Base-by-base conservation (phyloP, 1,140 invertebrate genomes). In the Ericerus pela region DNA sequence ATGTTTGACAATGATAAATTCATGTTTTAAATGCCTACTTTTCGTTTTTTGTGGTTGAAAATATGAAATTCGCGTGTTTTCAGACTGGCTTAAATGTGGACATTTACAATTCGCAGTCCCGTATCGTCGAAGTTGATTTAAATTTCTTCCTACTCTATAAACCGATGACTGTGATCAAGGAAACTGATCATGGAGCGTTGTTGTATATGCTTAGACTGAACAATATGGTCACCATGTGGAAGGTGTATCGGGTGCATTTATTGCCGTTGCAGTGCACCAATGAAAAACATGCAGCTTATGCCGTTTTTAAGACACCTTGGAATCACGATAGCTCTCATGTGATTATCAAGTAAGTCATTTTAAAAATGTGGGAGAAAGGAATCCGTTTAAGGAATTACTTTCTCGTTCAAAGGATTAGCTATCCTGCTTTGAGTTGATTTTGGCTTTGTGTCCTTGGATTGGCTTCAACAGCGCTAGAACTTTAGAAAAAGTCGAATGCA, bases 251-350 rank as follows among this genome's bases (percentile, higher is more conserved):
- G 11, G 51, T 58, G 2, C 28, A 54, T 20, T 47, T 55, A 47
- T 43, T 22, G n/a, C 36, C 54, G 8, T 29, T 31, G 14, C 57
- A 52, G 18, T 58, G 27, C 51, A 16, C 31, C 38, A 59, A 36
- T 41, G 53, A 54, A 18, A 30, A 47, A 51, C 58, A 59, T 56
- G 56, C 53, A 5, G 43, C 54, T 30, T 59, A 54, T 43, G 57
- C 56, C 28, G 61, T 65, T 30, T 70, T 70, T 61, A 52, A 63
- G 24, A 63, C 68, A 59, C 65, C 69, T 57, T 62, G 69, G 29
- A 51, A 66, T 37, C 60, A 64, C 27, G 68, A 68, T 51, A 63
- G 60, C 60, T 53, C 31, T 12, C 52, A 51, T 26, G 47, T 41
- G 6, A 20, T 51, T 29, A 20, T 33, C 31, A 56, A 27, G 37